Percentiles rank a stretch among this genome's conserved stretches.
These are phyloP conservation scores for Macaria liturata DNA, from an alignment of 2,888 invertebrate species.

Conservation along the genomic window DNA sequence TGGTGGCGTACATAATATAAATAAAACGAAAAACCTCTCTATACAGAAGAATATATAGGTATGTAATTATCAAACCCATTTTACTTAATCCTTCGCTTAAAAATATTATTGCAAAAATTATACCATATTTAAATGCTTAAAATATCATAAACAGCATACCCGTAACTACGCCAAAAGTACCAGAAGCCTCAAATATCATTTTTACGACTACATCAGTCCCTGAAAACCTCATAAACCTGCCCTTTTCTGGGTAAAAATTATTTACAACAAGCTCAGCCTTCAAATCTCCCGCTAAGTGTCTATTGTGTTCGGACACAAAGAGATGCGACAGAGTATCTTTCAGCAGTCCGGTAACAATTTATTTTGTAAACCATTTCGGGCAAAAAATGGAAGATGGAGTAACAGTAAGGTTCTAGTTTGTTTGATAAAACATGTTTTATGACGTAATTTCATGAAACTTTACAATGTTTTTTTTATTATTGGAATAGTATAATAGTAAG, in stretches of 20 bases:
- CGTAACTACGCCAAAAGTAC: conserved; percentile 9
- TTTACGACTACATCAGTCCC: conserved; percentile 35
- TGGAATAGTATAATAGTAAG: too few species aligned
- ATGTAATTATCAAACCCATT: too few species aligned
- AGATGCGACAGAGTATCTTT: conserved; percentile 52
- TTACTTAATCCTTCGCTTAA: too few species aligned
- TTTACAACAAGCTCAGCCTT: conserved; percentile 47
- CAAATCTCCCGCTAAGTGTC: conserved; percentile 52
- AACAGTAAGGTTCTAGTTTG: conserved; percentile 1
- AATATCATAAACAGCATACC: too few species aligned
- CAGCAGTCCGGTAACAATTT: conserved; percentile 25
- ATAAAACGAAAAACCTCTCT: too few species aligned
- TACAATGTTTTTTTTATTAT: too few species aligned
- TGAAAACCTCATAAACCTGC: conserved; percentile 42
- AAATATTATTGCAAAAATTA: too few species aligned
- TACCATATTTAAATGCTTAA: too few species aligned
- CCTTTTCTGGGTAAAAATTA: conserved; percentile 44
- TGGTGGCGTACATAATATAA: too few species aligned
- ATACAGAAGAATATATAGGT: too few species aligned
- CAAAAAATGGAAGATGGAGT: neutral
- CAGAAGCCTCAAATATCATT: conserved; percentile 34
- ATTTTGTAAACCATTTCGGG: conserved; percentile 24
- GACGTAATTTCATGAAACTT: too few species aligned
- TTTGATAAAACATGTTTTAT: too few species aligned
- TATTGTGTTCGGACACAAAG: conserved; percentile 61